A percentile compares a stretch with the other conserved stretches of the same genome.
These are phyloP conservation scores for Pedionomus torquatus DNA, from an alignment of 2,113 vertebrate genomes.

Conservation along the genomic window DNA sequence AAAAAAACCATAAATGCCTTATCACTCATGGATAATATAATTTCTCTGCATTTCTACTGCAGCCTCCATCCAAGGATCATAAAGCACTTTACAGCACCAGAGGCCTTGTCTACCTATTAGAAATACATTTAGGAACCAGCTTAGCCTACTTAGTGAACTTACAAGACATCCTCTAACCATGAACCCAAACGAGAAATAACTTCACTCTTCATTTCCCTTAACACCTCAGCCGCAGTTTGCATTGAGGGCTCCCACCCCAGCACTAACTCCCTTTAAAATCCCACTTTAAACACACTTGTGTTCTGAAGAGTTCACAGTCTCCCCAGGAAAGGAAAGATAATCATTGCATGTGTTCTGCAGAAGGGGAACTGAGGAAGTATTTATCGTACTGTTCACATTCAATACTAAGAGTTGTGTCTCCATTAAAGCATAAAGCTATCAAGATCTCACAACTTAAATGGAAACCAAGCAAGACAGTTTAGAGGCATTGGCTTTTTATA, in stretches of 20 bases:
- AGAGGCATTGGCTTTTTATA: background rate
- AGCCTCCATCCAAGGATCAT: background rate
- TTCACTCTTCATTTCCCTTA: background rate
- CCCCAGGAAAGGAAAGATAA: background rate
- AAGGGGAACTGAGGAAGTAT: background rate
- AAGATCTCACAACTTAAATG: background rate
- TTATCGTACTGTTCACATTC: rapidly evolving
- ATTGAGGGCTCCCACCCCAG: background rate
- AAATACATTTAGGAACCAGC: background rate
- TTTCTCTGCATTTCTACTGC: background rate
- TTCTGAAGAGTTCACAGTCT: background rate
- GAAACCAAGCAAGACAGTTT: background rate
- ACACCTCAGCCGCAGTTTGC: background rate
- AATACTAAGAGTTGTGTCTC: background rate
- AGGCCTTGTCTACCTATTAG: background rate
- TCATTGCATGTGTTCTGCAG: background rate
- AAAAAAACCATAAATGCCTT: background rate
- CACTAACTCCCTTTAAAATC: background rate
- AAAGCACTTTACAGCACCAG: background rate
- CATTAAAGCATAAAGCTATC: background rate
- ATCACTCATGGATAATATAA: background rate
- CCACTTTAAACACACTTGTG: background rate
- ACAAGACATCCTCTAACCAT: background rate
- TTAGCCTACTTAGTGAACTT: background rate
- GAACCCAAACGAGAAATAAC: background rate